Conservation (phyloP, 2,113 vertebrate genomes). For the Verasper variegatus region DNA sequence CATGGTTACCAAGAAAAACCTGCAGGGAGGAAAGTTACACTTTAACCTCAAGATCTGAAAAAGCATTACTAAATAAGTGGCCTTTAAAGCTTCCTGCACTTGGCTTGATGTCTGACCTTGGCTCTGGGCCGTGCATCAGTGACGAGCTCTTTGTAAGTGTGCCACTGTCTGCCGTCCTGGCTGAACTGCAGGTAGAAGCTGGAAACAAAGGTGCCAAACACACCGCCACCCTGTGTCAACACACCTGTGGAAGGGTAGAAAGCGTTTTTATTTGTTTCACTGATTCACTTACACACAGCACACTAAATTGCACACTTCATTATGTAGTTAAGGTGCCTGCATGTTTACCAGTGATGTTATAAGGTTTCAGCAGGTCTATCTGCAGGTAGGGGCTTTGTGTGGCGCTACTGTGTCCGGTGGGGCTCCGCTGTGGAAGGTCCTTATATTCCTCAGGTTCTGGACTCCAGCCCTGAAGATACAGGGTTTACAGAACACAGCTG, state of each 20-base stretch:
- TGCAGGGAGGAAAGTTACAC: constrained; percentile 32
- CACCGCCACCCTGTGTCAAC: constrained; percentile 81
- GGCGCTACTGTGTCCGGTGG: constrained; percentile 64
- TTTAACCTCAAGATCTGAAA: not conserved
- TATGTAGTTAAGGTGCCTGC: not conserved
- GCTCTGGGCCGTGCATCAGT: constrained; percentile 63
- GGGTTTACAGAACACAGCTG: not conserved
- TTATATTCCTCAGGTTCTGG: constrained; percentile 76
- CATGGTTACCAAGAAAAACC: constrained; percentile 81
- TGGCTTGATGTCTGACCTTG: constrained; percentile 75
- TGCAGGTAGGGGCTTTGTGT: constrained; percentile 82
- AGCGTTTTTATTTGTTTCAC: not conserved
- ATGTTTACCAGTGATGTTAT: constrained; percentile 87
- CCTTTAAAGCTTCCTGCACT: not conserved
- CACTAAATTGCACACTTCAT: not conserved
- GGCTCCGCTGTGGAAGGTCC: constrained; percentile 63
- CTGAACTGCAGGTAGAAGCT: constrained; percentile 89
- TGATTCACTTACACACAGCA: not conserved
- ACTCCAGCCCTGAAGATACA: constrained; percentile 81
- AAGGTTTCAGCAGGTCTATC: constrained; percentile 81
- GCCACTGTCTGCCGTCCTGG: constrained; percentile 81
- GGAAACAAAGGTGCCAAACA: constrained; percentile 76
- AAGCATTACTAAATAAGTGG: not conserved
- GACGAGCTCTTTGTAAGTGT: constrained; percentile 77
- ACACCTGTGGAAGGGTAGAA: constrained; percentile 78